A percentile compares a stretch with the other conserved stretches of the same genome.
Evolutionary conservation across 2,888 invertebrate genomes (phyloP).

Genomic region (Eupithecia subumbrata): DNA sequence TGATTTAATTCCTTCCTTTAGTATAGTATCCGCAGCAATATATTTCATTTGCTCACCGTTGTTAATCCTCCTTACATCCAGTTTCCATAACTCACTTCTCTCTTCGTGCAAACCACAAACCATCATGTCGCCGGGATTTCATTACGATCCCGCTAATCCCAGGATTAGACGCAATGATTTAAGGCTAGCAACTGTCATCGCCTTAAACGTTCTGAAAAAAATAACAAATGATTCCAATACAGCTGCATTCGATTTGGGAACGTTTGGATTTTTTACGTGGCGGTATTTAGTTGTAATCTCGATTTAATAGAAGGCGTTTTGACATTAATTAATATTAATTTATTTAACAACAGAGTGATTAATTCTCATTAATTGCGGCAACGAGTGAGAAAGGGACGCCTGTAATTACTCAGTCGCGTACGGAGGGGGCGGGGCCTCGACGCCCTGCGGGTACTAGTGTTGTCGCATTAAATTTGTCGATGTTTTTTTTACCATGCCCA

Average conservation of each 20-base stretch:
- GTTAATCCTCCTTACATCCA: conserved; percentile 41
- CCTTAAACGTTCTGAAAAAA: conserved; percentile 46
- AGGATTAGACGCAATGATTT: conserved; percentile 65
- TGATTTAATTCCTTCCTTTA: conserved; percentile 29
- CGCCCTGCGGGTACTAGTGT: conserved; percentile 65
- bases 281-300: conserved; percentile 29
- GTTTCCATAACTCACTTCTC: conserved; percentile 40
- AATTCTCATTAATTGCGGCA: conserved; percentile 40
- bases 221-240: conserved; percentile 36
- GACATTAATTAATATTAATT: conserved; percentile 42
- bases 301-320: conserved; percentile 43
- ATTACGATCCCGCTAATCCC: conserved; percentile 62
- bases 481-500: conserved; percentile 55
- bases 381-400: conserved; percentile 62
- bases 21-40: conserved; percentile 2
- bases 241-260: conserved; percentile 38
- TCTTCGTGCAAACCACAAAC: conserved; percentile 55
- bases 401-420: conserved; percentile 61
- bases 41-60: not conserved
- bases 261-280: conserved; percentile 18
- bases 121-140: conserved; percentile 57
- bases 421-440: conserved; percentile 60
- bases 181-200: conserved; percentile 73
- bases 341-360: conserved; percentile 31
- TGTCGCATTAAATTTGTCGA: conserved; percentile 72